A percentile compares a stretch with the other conserved stretches of the same genome.
These are phyloP conservation scores for Lepidonotus clava DNA, from an alignment of 2,888 invertebrate genomes.

Conservation along the genomic window DNA sequence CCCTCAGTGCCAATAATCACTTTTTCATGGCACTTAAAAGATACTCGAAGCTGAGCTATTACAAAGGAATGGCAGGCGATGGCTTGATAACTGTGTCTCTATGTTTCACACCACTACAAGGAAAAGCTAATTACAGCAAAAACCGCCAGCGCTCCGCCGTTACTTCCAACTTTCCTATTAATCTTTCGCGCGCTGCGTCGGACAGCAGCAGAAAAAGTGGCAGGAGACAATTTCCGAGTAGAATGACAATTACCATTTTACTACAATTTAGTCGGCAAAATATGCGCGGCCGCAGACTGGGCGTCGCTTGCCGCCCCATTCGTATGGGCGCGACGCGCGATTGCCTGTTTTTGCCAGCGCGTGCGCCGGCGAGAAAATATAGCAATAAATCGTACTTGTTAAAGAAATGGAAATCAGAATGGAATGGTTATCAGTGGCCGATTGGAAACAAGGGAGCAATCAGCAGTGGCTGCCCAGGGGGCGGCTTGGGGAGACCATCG, in stretches of 20 bases:
- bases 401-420: constrained; percentile 49
- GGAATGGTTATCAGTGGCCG: constrained; percentile 39
- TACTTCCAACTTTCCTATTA: background rate
- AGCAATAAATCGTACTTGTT: constrained; percentile 39
- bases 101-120: constrained; percentile 32
- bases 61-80: constrained; percentile 9
- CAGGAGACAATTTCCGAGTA: constrained; percentile 51
- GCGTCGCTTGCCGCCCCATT: constrained; percentile 1
- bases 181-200: background rate
- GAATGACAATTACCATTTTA: constrained; percentile 53
- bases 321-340: background rate
- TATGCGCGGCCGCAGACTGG: constrained; percentile 18
- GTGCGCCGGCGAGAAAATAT: background rate
- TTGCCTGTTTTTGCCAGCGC: constrained; percentile 19
- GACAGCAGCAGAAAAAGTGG: background rate
- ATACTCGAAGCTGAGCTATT: constrained; percentile 22
- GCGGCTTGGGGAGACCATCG: background rate
- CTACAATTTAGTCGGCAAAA: constrained; percentile 16
- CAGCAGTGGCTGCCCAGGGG: constrained; percentile 30
- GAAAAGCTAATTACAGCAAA: constrained; percentile 28
- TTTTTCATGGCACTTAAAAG: constrained; percentile 26
- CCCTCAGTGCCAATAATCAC: constrained; percentile 25
- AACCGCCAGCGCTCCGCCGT: background rate
- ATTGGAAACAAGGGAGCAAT: constrained; percentile 40
- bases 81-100: constrained; percentile 35